Percentiles rank a stretch among this genome's conserved stretches.
These are phyloP conservation scores for Macrotis lagotis DNA, from an alignment of 2,113 vertebrate species.

Conservation along the genomic window DNA sequence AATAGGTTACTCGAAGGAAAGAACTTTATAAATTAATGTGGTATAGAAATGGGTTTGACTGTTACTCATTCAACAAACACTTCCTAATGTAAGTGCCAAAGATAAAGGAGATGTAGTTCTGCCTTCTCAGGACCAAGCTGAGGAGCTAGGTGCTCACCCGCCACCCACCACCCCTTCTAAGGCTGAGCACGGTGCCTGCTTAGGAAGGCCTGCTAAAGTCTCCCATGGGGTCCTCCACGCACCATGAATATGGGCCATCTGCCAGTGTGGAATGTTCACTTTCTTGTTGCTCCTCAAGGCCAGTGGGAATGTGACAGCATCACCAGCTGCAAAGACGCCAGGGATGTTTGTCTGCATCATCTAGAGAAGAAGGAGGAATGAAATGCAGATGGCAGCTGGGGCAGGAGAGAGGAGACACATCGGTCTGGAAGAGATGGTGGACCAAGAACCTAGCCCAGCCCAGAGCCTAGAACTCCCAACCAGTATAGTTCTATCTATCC, in stretches of 20 bases:
- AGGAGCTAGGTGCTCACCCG: background rate
- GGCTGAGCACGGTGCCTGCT: fast-evolving
- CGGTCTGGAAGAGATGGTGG: background rate
- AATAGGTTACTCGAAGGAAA: background rate
- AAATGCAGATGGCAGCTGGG: background rate
- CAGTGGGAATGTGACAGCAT: conserved; percentile 92
- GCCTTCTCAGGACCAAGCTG: background rate
- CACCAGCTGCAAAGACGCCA: conserved; percentile 94
- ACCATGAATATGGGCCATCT: conserved; percentile 99
- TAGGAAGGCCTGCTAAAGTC: too few species aligned
- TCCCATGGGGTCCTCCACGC: conserved; percentile 46
- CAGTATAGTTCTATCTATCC: too few species aligned
- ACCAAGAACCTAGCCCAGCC: background rate
- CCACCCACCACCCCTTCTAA: background rate
- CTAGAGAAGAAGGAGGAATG: conserved; percentile 76
- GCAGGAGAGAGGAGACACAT: background rate
- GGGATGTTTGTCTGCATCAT: conserved; percentile 96
- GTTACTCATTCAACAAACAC: background rate
- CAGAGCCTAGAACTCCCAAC: background rate
- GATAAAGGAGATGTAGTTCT: background rate
- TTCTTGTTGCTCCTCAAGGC: conserved; percentile 94
- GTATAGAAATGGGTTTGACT: background rate
- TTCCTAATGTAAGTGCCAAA: background rate
- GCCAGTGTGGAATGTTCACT: conserved; percentile 98
- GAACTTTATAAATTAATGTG: background rate